A percentile compares a stretch with the other conserved stretches of the same genome.
phyloP scores from a whole-genome alignment of 2,888 invertebrate genomes.

The Onthophagus sagittarius region DNA sequence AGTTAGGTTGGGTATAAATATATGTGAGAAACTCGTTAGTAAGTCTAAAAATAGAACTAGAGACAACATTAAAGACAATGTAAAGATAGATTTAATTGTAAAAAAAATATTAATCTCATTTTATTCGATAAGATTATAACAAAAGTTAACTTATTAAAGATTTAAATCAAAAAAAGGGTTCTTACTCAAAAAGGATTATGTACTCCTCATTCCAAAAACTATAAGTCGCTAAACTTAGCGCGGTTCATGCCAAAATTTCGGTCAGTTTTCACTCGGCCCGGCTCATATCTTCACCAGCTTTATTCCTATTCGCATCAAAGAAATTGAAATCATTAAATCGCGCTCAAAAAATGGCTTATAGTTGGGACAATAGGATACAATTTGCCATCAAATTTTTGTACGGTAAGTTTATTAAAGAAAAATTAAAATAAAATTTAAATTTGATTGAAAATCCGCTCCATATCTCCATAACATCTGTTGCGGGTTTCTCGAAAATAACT shows the following conservation, averaged over 20 bases:
- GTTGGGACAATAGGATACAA: conserved; percentile 79
- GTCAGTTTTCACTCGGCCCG: background rate
- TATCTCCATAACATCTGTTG: background rate
- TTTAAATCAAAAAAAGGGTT: no score
- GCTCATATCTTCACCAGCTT: background rate
- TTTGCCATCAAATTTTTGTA: conserved; percentile 79
- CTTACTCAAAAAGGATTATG: background rate
- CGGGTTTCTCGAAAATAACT: background rate
- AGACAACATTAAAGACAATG: background rate
- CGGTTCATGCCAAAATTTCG: background rate
- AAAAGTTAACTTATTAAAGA: no score
- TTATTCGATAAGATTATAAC: no score
- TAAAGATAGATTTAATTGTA: background rate
- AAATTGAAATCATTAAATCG: background rate
- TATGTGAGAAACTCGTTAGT: background rate
- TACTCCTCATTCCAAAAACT: background rate
- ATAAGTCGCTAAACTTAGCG: background rate
- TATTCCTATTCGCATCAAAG: background rate
- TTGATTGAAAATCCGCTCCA: background rate
- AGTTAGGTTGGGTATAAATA: background rate
- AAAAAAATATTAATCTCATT: background rate
- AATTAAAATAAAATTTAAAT: background rate
- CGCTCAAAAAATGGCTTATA: conserved; percentile 65
- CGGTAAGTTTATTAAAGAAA: conserved; percentile 56
- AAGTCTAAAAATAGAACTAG: background rate